phyloP scores from a whole-genome alignment of 2,113 vertebrate species.

The Stegastes partitus region DNA sequence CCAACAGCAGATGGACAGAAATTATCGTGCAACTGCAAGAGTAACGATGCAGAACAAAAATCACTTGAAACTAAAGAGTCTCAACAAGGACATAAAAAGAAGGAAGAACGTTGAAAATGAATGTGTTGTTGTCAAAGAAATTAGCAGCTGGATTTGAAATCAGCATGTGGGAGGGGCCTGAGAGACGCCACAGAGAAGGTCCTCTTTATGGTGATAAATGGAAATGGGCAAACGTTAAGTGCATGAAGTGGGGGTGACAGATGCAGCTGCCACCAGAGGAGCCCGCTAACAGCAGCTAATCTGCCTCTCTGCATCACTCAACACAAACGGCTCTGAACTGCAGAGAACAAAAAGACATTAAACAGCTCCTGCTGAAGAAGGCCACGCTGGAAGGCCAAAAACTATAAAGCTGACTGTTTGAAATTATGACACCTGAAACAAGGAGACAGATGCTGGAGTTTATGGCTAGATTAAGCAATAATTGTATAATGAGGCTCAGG shows the following conservation, averaged over 20 bases:
- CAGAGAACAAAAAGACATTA: conserved; percentile 8
- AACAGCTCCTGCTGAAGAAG: conserved; percentile 1
- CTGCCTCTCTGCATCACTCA: conserved; percentile 32
- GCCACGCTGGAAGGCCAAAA: background rate
- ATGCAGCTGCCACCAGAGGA: conserved; percentile 44
- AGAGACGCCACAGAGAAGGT: background rate
- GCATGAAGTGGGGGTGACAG: conserved; percentile 49
- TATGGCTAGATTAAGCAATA: background rate
- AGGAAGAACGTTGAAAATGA: conserved; percentile 2
- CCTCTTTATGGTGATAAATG: conserved; percentile 37
- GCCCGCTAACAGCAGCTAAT: conserved; percentile 29
- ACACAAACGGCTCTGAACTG: conserved; percentile 14
- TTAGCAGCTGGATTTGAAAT: conserved; percentile 1
- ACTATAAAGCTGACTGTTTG: background rate
- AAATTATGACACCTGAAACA: background rate
- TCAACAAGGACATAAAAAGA: conserved; percentile 13
- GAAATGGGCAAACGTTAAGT: conserved; percentile 26
- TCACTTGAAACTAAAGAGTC: conserved; percentile 33
- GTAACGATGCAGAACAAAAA: conserved; percentile 65
- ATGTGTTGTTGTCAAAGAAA: conserved; percentile 32
- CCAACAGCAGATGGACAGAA: conserved; percentile 66
- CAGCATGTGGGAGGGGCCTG: background rate
- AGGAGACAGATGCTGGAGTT: conserved; percentile 10
- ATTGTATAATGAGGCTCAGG: background rate
- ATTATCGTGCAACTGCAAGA: conserved; percentile 27